These are phyloP conservation scores for Pristionchus entomophagus DNA, from an alignment of 2,888 invertebrate genomes.

Conservation along the genomic window DNA sequence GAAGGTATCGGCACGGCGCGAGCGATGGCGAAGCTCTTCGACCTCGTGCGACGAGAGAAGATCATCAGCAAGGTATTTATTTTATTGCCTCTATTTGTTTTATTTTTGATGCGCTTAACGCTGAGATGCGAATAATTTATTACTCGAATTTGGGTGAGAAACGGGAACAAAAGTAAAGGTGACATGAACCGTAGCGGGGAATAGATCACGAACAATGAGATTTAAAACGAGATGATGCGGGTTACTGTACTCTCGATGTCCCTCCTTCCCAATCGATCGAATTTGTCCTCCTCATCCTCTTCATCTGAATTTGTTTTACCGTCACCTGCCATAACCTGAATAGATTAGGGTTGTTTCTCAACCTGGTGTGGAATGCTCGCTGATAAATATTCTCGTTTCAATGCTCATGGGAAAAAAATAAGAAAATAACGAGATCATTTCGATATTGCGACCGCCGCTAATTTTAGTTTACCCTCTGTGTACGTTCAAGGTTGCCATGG, in stretches of 20 bases:
- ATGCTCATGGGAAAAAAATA: no score
- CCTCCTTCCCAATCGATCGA: neutral
- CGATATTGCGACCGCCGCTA: no score
- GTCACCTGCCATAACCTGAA: no score
- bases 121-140: neutral
- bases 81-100: neutral
- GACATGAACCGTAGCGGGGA: no score
- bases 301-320: neutral
- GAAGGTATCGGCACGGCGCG: constrained; percentile 64
- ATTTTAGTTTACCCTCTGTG: no score
- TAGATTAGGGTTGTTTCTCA: no score
- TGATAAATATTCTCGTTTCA: no score
- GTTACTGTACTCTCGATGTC: neutral
- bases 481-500: no score
- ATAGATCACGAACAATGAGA: neutral
- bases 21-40: constrained; percentile 64
- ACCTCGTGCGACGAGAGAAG: constrained; percentile 51
- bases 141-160: no score
- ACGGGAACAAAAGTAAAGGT: no score
- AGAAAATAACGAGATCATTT: no score
- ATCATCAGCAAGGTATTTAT: constrained; percentile 52
- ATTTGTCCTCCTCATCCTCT: neutral
- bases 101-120: neutral
- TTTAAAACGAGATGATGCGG: neutral
- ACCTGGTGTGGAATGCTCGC: no score